Percentiles rank a stretch among this genome's conserved stretches.
Evolutionary conservation across 2,888 invertebrate genomes (phyloP).

Genomic region (Trisateles emortualis): DNA sequence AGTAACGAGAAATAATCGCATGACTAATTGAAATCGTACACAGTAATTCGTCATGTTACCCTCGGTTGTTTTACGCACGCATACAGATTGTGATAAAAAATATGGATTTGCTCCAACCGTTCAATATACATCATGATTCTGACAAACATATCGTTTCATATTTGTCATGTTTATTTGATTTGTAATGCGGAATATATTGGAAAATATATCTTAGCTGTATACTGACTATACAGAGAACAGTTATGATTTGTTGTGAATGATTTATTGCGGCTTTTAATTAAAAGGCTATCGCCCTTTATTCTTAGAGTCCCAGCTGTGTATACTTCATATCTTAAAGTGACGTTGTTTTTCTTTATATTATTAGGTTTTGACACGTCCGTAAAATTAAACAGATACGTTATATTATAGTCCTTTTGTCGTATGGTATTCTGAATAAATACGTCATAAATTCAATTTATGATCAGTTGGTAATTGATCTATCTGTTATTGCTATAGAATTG

Average conservation of each 20-base stretch:
- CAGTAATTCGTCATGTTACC: slow-evolving; percentile 62
- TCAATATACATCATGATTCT: slow-evolving; percentile 30
- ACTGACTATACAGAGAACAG: slow-evolving; percentile 33
- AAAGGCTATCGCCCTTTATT: slow-evolving; percentile 47
- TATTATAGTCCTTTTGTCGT: slow-evolving; percentile 14
- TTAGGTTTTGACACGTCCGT: slow-evolving; percentile 32
- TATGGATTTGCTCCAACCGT: slow-evolving; percentile 35
- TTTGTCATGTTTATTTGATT: slow-evolving; percentile 52
- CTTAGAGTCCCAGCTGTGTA: slow-evolving; percentile 40
- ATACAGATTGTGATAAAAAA: slow-evolving; percentile 41
- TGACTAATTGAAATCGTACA: slow-evolving; percentile 71
- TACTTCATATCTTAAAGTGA: slow-evolving; percentile 37
- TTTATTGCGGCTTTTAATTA: slow-evolving; percentile 40
- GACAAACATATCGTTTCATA: slow-evolving; percentile 41
- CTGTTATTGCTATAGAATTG: too few relatives aligned
- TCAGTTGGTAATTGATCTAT: too few relatives aligned
- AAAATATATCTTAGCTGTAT: slow-evolving; percentile 24
- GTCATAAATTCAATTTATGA: too few relatives aligned
- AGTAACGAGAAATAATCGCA: slow-evolving; percentile 75
- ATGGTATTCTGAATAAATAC: neutral
- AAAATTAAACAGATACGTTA: slow-evolving; percentile 9
- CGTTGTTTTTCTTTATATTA: slow-evolving; percentile 25
- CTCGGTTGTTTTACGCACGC: slow-evolving; percentile 52
- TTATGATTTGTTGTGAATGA: slow-evolving; percentile 33
- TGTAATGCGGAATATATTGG: slow-evolving; percentile 31